A percentile compares a stretch with the other conserved stretches of the same genome.
These are phyloP conservation scores for Neofelis nebulosa DNA, from an alignment of 2,113 vertebrate species.

Conservation along the genomic window DNA sequence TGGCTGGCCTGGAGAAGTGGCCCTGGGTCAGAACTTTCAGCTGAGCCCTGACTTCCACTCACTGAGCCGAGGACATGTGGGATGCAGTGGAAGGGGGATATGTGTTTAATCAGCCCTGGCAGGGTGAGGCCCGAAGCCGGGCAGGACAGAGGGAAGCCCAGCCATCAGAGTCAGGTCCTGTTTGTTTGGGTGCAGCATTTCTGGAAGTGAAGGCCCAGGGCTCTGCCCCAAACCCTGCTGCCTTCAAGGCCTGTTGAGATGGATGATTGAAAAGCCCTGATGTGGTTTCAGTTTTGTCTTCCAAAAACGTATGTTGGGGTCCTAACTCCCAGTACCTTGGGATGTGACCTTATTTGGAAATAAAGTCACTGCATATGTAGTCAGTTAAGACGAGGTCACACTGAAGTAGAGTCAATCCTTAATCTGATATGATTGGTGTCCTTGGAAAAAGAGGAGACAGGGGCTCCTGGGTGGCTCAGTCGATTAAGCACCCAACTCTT, in stretches of 20 bases:
- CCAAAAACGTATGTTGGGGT: neutral
- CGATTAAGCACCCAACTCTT: too few species aligned
- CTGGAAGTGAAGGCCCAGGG: neutral
- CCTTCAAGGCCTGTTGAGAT: neutral
- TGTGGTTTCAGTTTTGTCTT: neutral
- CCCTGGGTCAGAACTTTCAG: neutral
- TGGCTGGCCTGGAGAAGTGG: neutral
- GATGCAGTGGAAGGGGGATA: rapidly evolving
- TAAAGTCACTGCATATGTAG: neutral
- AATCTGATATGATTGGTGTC: neutral
- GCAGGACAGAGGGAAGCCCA: neutral
- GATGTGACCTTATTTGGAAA: neutral
- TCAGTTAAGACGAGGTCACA: neutral
- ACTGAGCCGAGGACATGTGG: neutral
- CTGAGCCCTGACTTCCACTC: neutral
- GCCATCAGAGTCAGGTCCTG: neutral
- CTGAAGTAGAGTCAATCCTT: neutral
- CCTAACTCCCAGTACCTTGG: neutral
- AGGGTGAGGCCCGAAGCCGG: neutral
- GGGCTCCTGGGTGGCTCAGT: too few species aligned
- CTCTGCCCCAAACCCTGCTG: neutral
- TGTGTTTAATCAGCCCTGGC: neutral
- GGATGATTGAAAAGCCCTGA: neutral
- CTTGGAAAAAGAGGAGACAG: neutral
- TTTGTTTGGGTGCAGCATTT: neutral